Conservation (phyloP, 2,888 invertebrate species). For the Diadegma fenestrale region DNA sequence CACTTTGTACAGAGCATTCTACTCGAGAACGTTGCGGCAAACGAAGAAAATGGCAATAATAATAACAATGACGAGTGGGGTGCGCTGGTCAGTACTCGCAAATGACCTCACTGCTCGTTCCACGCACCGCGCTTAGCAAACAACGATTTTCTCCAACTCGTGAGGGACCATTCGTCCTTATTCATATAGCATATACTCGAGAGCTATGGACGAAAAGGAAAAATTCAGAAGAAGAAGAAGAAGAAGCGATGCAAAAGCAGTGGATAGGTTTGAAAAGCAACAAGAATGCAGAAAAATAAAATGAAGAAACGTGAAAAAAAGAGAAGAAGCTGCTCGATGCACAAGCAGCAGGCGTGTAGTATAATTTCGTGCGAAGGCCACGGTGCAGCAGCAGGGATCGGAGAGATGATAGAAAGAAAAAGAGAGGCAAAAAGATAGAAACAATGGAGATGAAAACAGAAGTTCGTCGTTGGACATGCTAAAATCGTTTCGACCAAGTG, state of each 20-base stretch:
- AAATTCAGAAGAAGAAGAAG: conserved; percentile 20
- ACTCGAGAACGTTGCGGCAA: neutral
- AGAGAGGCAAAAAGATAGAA: conserved; percentile 33
- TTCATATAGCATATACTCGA: conserved; percentile 16
- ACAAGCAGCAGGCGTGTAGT: conserved; percentile 60
- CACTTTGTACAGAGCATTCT: conserved; percentile 34
- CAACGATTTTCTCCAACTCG: conserved; percentile 56
- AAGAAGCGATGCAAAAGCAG: conserved; percentile 28
- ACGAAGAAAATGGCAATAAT: conserved; percentile 10
- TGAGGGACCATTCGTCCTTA: conserved; percentile 42
- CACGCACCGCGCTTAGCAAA: conserved; percentile 60
- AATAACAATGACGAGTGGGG: conserved; percentile 37
- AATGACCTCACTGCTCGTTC: conserved; percentile 50
- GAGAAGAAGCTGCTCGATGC: conserved; percentile 55
- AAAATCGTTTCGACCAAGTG: conserved; percentile 19
- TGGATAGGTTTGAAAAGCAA: conserved; percentile 34
- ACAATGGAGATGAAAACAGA: conserved; percentile 32
- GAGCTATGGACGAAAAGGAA: conserved; percentile 52
- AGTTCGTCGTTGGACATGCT: conserved; percentile 21
- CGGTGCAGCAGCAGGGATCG: conserved; percentile 43
- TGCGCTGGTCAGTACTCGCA: conserved; percentile 62
- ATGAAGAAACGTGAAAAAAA: conserved; percentile 30
- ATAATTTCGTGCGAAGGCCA: conserved; percentile 62
- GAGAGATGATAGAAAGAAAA: conserved; percentile 55
- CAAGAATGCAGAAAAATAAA: conserved; percentile 35